Evolutionary conservation across 2,888 invertebrate species (phyloP).

Genomic region (Trachelus troglodyta): DNA sequence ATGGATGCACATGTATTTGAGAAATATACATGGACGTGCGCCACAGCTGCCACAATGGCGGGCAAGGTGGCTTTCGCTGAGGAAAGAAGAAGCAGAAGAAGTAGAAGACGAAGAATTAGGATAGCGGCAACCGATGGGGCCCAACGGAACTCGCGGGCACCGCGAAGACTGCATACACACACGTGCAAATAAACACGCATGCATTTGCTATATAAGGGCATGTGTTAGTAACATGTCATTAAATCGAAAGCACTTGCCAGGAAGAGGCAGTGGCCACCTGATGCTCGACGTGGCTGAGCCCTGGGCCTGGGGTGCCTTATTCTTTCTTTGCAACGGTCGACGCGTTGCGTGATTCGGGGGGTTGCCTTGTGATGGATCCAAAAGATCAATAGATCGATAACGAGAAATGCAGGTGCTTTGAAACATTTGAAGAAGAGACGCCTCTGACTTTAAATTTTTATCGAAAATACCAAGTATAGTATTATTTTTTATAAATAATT

Average conservation of each 20-base stretch:
- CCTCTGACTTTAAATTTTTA: neutral
- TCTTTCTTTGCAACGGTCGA: neutral
- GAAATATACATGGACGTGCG: constrained; percentile 28
- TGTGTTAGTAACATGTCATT: constrained; percentile 52
- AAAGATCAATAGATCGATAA: neutral
- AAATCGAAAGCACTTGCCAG: constrained; percentile 64
- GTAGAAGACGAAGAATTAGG: constrained; percentile 3
- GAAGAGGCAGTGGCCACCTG: constrained; percentile 57
- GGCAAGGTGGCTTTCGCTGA: constrained; percentile 10
- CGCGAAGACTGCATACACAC: neutral
- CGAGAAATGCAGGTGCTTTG: constrained; percentile 1
- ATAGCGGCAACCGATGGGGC: neutral
- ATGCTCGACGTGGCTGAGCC: constrained; percentile 41
- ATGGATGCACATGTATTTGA: neutral
- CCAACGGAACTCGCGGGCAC: constrained; percentile 34
- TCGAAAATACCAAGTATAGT: neutral
- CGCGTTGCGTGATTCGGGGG: constrained; percentile 8
- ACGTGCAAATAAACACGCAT: neutral
- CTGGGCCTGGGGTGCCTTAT: constrained; percentile 41
- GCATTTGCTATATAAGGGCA: constrained; percentile 5
- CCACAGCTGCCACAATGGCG: constrained; percentile 45
- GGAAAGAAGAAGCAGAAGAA: neutral
- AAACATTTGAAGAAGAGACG: neutral
- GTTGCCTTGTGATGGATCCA: neutral
- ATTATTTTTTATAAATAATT: neutral